Evolutionary conservation across 30 jellyfish, hydroid and myxozoan species (phyloP), one percentile per base, ranked within the genome.

Genomic region (Sanderia malayensis): DNA sequence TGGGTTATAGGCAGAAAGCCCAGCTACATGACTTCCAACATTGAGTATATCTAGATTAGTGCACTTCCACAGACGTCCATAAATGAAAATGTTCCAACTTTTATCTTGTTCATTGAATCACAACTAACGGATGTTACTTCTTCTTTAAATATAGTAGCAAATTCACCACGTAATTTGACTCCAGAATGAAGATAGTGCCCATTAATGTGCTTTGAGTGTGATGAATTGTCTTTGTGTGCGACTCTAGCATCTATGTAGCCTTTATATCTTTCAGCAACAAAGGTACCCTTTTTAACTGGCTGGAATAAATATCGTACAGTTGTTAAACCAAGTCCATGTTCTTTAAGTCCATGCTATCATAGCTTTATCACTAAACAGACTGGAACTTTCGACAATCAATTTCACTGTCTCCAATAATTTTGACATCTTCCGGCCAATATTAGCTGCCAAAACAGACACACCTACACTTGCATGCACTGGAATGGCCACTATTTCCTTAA

Each of bases 251-350:
- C 52, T 4, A 37, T 37, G 13, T 4, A 13, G 10, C 52, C 52
- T 37, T 37, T 37, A 13, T 37, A 37, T 55, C 67, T 55, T 19
- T 7, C 7, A 55, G 67, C 7, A 3, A 19, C 67, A 55, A 55
- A 4, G 7, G 67, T 55, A 4, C 67, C 67, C 67, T 55, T 55
- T 18, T 19, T 55, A 55, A 55, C 67, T 4, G 67, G 67, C 67
- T 55, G 67, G 18, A 55, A 55, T 18, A 55, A 4, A 19, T 55
- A 55, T 55, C 67, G 31, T 4, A 55, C 18, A 19, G 67, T 55
- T 18, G 7, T 7, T 4, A 55, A 4, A 4, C 31, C 67, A 7
- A 55, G 19, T 19, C 67, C 67, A 24, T 55, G 67, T 19, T 55
- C 67, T n/a, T n/a, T n/a, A n/a, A n/a, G n/a, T n/a, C n/a, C n/a